Evolutionary conservation across 2,888 invertebrate genomes (phyloP), one percentile per base, ranked within the genome.

Genomic region (Drosophila suboccidentalis): DNA sequence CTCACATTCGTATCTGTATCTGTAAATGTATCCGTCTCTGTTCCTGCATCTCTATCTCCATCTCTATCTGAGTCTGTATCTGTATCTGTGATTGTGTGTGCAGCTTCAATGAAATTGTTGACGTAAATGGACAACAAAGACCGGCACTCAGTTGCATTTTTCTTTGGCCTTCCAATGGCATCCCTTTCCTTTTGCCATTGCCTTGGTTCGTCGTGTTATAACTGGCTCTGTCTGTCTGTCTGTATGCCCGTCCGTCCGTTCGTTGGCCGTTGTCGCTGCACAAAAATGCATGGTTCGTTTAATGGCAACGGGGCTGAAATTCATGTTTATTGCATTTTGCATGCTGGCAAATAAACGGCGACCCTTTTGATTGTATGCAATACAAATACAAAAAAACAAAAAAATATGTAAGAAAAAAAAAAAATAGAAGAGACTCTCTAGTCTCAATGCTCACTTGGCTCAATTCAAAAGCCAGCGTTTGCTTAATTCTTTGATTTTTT

Each of bases 81-180:
- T 58, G 55, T 58, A 29, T 47, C 19, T 58, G 22, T 44, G 46
- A 47, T 44, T 72, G 47, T 67, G 72, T 55, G 67, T 74, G 61
- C 54, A 49, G 68, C 72, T 75, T 80, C 80, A 80, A 78, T 86
- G 75, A 86, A 88, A 83, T 78, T 88, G 83, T 84, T 84, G 83
- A 84, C 87, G 83, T 80, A 84, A 84, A 84, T 88, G 87, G 83
- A 88, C 83, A 88, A 84, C 83, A 88, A 88, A 84, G 87, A 80
- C 72, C 58, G 69, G 89, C 80, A 83, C 83, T 88, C 87, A 75
- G 83, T 57, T 75, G 83, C 74, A 59, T 68, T 76, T 75, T 75
- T 69, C 59, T 58, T 72, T 74, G 50, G 44, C 54, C 57, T 57
- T 65, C 47, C 65, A 63, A 19, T 58, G 57, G 46, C 50, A 58